Conservation (phyloP, 2,888 invertebrate species). For the Chymomyza fuscimana region DNA sequence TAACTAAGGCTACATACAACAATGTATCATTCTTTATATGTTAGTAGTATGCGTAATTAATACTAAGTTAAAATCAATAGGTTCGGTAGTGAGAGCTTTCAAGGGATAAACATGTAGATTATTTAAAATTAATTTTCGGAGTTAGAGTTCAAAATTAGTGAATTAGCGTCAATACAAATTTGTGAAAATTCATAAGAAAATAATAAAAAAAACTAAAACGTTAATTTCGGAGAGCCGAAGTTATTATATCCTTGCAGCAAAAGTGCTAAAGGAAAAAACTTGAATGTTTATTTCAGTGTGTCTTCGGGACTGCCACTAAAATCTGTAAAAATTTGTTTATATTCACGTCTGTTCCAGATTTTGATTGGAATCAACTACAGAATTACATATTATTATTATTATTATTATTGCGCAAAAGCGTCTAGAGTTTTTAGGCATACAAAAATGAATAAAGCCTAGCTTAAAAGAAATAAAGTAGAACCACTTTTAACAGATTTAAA, state of each 20-base stretch:
- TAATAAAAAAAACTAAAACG: not conserved
- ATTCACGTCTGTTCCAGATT: too few relatives aligned
- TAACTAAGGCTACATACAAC: conserved; percentile 6
- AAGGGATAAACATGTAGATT: not conserved
- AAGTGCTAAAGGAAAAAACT: too few relatives aligned
- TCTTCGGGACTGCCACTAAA: too few relatives aligned
- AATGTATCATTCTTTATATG: not conserved
- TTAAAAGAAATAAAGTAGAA: not conserved
- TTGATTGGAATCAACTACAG: too few relatives aligned
- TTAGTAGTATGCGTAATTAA: not conserved
- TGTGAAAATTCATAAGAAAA: not conserved
- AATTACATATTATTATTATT: not conserved
- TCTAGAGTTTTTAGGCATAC: too few relatives aligned
- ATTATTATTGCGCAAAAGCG: not conserved
- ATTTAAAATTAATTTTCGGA: not conserved
- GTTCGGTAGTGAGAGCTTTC: not conserved
- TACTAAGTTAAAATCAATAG: not conserved
- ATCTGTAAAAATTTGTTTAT: too few relatives aligned
- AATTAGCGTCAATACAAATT: not conserved
- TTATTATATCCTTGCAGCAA: not conserved
- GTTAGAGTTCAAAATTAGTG: not conserved
- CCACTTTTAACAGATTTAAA: not conserved
- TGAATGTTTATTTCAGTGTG: too few relatives aligned
- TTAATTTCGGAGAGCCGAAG: not conserved
- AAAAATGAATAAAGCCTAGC: too few relatives aligned